Evolutionary conservation across 2,888 invertebrate genomes (phyloP), one percentile per base, ranked within the genome.

Genomic region (Tipula confusa): DNA sequence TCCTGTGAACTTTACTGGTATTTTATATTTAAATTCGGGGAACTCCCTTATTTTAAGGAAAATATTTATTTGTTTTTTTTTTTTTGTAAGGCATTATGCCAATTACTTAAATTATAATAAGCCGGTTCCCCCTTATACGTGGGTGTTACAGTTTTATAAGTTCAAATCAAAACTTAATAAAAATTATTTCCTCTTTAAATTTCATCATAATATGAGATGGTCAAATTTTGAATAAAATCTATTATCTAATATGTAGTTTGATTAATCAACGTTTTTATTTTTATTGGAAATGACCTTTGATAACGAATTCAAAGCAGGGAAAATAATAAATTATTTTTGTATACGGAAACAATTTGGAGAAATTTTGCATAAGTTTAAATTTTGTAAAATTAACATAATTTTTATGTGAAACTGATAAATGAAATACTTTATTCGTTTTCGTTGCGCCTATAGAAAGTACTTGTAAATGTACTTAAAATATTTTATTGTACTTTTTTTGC

Each of bases 351-450:
- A 64, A 64, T 64, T 64, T 64, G 24, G 64, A 64, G 64, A 64
- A 64, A 64, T 64, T 64, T 64, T 64, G 64, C 64, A n/a, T n/a
- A 64, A 64, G 64, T n/a, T n/a, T n/a, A n/a, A n/a, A n/a, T n/a
- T n/a, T n/a, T n/a, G n/a, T 64, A 24, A 64, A 64, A 64, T 64
- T 64, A 24, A 64, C 3, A 6, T 15, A 43, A 43, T n/a, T 48
- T 48, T 48, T 48, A 48, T 18, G 24, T 48, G 24, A 48, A 48
- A 48, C 48, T 24, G 24, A 48, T 48, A 48, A 48, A 48, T 43
- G n/a, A 2, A 43, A 15, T 48, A 38, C n/a, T n/a, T n/a, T 38
- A 4, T n/a, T 3, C 2, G 0, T 43, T 43, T 43, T 43, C 13
- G 43, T 3, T 0, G n/a, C 2, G n/a, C n/a, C 15, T 43, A n/a